phyloP scores from a whole-genome alignment of 2,113 vertebrate species.

The Galeopterus variegatus region DNA sequence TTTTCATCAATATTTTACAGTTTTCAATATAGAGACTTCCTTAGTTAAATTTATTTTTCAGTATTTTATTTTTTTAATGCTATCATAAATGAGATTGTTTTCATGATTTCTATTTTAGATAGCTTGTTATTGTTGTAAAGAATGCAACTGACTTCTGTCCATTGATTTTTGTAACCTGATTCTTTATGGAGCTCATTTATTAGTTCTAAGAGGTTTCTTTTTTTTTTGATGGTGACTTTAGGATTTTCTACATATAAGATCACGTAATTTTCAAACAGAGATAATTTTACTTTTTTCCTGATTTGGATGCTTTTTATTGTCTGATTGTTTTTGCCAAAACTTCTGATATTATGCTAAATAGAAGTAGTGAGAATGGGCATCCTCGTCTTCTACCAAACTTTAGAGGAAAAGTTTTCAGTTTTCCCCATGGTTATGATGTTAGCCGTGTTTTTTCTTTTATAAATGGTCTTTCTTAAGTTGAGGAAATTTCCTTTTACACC shows the following conservation, averaged over 20 bases:
- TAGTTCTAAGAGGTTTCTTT: not conserved
- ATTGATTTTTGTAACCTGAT: not conserved
- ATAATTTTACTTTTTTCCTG: not conserved
- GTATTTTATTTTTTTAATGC: not conserved
- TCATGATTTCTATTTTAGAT: not conserved
- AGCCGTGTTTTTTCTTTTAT: not conserved
- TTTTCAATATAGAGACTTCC: not conserved
- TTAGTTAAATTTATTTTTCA: not conserved
- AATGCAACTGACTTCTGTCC: not conserved
- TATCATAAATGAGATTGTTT: not conserved
- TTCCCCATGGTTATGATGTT: not conserved
- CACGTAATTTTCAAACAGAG: not conserved
- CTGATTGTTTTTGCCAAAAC: not conserved
- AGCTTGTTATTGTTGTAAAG: not conserved
- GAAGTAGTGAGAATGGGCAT: not conserved
- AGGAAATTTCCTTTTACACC: not conserved
- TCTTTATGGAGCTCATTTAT: not conserved
- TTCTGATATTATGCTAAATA: not conserved
- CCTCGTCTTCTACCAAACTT: not conserved
- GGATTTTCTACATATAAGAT: not conserved
- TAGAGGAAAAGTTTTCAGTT: not conserved
- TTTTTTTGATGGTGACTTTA: not conserved
- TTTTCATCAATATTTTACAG: not conserved
- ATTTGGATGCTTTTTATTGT: not conserved
- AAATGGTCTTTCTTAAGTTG: not conserved